A percentile compares a stretch with the other conserved stretches of the same genome.
Conservation (phyloP, 2,888 invertebrate species). For the Acronicta leporina region DNA sequence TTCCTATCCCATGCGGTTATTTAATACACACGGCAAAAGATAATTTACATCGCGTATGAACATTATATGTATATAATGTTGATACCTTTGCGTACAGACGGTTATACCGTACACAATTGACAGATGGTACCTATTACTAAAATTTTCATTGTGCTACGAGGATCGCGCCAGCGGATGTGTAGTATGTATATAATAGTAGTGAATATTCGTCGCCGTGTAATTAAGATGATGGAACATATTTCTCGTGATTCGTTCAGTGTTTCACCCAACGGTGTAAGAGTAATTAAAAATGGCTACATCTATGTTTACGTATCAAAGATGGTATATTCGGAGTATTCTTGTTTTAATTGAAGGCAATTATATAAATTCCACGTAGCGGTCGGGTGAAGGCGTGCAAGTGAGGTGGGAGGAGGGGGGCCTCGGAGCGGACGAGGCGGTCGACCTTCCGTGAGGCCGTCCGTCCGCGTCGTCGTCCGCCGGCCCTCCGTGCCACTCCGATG, state of each 20-base stretch:
- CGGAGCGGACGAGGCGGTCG: conserved; percentile 76
- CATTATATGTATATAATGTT: conserved; percentile 16
- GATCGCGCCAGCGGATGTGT: conserved; percentile 51
- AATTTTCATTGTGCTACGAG: conserved; percentile 44
- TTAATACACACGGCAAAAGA: conserved; percentile 56
- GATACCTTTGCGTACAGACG: conserved; percentile 23
- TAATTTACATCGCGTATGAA: conserved; percentile 48
- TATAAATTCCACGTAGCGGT: conserved; percentile 87
- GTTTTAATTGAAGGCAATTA: conserved; percentile 87
- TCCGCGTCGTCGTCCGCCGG: conserved; percentile 65
- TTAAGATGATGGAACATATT: conserved; percentile 57
- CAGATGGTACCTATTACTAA: conserved; percentile 37
- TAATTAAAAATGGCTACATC: conserved; percentile 56
- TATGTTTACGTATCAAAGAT: conserved; percentile 66
- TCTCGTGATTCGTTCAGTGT: conserved; percentile 47
- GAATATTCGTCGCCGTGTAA: conserved; percentile 65
- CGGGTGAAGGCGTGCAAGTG: conserved; percentile 59
- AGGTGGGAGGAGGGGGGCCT: conserved; percentile 54
- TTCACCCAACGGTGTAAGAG: conserved; percentile 49
- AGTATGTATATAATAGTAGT: no score
- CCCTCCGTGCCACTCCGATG: conserved; percentile 78
- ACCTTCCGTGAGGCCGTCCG: conserved; percentile 87
- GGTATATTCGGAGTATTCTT: conserved; percentile 75
- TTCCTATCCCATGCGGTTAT: conserved; percentile 66
- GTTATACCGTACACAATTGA: conserved; percentile 41